Evolutionary conservation across 2,113 vertebrate genomes (phyloP).

Genomic region (Chaetodon trifascialis): DNA sequence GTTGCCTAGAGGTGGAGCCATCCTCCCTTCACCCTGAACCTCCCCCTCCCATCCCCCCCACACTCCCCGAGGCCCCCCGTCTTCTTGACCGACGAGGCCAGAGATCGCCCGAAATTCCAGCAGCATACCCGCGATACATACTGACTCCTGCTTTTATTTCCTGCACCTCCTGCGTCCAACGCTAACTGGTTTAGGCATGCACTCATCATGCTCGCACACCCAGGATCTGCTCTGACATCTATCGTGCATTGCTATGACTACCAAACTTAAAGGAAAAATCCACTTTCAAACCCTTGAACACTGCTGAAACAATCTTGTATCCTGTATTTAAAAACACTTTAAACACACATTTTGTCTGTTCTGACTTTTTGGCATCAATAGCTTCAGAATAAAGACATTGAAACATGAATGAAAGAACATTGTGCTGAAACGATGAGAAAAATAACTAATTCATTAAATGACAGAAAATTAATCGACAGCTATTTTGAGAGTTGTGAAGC

Average conservation of each 20-base stretch:
- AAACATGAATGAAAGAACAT: neutral
- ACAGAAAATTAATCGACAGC: neutral
- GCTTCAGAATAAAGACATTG: neutral
- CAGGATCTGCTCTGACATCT: constrained; percentile 25
- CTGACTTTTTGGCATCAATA: neutral
- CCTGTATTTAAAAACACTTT: neutral
- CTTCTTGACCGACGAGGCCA: constrained; percentile 57
- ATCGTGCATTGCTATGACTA: neutral
- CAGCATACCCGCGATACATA: constrained; percentile 17
- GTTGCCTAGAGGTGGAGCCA: constrained; percentile 73
- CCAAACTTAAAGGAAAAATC: constrained; percentile 16
- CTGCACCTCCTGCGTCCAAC: constrained; percentile 15
- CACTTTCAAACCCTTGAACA: constrained; percentile 8
- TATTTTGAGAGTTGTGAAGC: neutral
- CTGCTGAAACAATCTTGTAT: neutral
- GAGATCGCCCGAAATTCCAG: constrained; percentile 45
- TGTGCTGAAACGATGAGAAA: neutral
- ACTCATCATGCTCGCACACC: constrained; percentile 29
- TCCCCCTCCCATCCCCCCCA: constrained; percentile 3
- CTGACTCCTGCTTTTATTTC: constrained; percentile 5
- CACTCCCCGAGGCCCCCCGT: constrained; percentile 16
- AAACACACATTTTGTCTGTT: neutral
- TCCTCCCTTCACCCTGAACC: constrained; percentile 59
- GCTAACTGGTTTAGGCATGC: constrained; percentile 40
- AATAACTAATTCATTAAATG: neutral